These are phyloP conservation scores for Rhopalosiphum nymphaeae DNA, from an alignment of 2,888 invertebrate genomes.

Conservation along the genomic window DNA sequence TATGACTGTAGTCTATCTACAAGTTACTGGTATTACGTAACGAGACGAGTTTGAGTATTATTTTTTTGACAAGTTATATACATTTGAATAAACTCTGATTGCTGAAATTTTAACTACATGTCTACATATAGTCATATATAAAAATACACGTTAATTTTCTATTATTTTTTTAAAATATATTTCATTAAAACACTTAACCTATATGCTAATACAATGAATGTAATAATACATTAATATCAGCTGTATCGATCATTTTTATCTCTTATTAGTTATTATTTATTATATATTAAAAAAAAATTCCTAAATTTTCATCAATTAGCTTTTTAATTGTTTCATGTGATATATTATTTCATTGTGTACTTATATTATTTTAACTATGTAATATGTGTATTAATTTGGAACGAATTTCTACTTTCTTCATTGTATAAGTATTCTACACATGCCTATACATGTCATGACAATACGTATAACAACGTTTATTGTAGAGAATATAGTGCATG, in stretches of 20 bases:
- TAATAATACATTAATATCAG: neutral
- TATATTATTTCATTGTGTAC: neutral
- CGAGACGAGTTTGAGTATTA: neutral
- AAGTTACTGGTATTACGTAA: conserved; percentile 17
- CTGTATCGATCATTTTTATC: neutral
- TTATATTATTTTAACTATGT: neutral
- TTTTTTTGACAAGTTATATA: neutral
- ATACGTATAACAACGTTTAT: neutral
- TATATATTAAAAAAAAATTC: neutral
- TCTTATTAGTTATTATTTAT: neutral
- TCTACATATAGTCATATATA: neutral
- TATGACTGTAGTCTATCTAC: neutral
- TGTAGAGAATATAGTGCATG: neutral
- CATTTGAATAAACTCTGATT: neutral
- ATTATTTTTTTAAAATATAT: neutral
- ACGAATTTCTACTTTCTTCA: neutral
- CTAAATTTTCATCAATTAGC: neutral
- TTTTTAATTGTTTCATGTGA: neutral
- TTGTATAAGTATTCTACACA: neutral
- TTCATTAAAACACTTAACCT: neutral
- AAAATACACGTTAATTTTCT: neutral
- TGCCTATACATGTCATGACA: neutral
- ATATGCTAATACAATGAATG: neutral
- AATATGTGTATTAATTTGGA: neutral
- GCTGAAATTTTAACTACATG: neutral